These are phyloP conservation scores for Schlechtendalia chinensis DNA, from an alignment of 1,140 invertebrate species.

Conservation along the genomic window DNA sequence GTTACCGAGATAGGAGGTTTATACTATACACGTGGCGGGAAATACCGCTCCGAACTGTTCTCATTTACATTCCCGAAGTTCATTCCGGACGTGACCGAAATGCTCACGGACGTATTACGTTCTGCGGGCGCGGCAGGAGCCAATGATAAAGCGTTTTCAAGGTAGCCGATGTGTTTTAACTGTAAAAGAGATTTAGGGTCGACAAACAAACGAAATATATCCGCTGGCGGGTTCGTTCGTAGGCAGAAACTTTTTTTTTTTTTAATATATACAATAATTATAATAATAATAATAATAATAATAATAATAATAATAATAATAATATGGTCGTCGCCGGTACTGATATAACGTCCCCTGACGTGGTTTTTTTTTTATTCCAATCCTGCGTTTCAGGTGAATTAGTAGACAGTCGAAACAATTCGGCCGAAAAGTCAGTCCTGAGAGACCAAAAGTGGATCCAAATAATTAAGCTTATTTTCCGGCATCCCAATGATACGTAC, in stretches of 20 bases:
- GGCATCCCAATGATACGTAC: not conserved
- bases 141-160: constrained; percentile 27
- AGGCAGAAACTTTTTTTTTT: not conserved
- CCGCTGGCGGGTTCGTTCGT: not conserved
- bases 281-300: no score
- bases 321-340: no score
- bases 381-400: constrained; percentile 14
- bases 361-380: not conserved
- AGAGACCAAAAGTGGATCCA: constrained; percentile 22
- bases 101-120: constrained; percentile 10
- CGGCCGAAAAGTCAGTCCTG: not conserved
- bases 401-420: constrained; percentile 2
- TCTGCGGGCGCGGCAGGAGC: not conserved
- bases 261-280: not conserved
- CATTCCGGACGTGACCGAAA: constrained; percentile 36
- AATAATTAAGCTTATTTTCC: constrained; percentile 35
- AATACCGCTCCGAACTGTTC: constrained; percentile 10
- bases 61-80: constrained; percentile 40
- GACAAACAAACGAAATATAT: constrained; percentile 7
- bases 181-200: constrained; percentile 30
- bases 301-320: no score
- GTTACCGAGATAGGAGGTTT: constrained; percentile 4
- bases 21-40: not conserved
- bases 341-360: constrained; percentile 13
- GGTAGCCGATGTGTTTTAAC: constrained; percentile 29